Conservation (phyloP, 37 sponge, comb jelly and placozoan genomes). For the Haliclona indistincta region DNA sequence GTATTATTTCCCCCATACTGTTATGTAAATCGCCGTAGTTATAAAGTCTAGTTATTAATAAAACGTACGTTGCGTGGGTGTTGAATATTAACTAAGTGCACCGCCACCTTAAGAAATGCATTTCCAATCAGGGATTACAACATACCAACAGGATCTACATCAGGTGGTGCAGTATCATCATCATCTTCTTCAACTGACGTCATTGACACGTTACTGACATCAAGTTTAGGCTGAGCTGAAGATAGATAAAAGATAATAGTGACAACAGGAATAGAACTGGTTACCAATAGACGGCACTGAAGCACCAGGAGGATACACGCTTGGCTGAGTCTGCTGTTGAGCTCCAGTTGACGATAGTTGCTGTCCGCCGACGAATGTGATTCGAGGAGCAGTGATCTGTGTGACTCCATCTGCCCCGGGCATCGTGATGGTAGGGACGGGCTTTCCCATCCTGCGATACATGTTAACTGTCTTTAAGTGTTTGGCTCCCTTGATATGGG, state of each 20-base stretch:
- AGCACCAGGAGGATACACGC: constrained; percentile 54
- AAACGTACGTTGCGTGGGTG: too few relatives aligned
- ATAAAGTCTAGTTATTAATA: too few relatives aligned
- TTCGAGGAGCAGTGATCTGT: constrained; percentile 7
- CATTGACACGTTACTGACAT: not conserved
- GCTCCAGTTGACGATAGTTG: constrained; percentile 63
- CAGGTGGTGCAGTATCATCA: not conserved
- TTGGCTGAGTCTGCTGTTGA: not conserved
- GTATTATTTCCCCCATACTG: too few relatives aligned
- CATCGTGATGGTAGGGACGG: constrained; percentile 70
- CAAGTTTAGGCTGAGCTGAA: not conserved
- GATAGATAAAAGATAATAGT: not conserved
- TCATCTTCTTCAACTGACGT: not conserved
- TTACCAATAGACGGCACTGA: constrained; percentile 4
- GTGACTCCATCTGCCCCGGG: not conserved
- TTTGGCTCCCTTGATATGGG: constrained; percentile 84
- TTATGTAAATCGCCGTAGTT: too few relatives aligned
- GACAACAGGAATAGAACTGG: not conserved
- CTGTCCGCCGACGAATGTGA: constrained; percentile 72
- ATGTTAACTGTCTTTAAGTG: constrained; percentile 81
- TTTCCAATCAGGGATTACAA: too few relatives aligned
- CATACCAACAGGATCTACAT: constrained; percentile 66
- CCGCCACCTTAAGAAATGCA: too few relatives aligned
- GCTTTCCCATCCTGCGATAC: constrained; percentile 79
- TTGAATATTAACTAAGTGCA: too few relatives aligned